Conservation (phyloP, 2,888 invertebrate genomes). For the Athripsodes cinereus region DNA sequence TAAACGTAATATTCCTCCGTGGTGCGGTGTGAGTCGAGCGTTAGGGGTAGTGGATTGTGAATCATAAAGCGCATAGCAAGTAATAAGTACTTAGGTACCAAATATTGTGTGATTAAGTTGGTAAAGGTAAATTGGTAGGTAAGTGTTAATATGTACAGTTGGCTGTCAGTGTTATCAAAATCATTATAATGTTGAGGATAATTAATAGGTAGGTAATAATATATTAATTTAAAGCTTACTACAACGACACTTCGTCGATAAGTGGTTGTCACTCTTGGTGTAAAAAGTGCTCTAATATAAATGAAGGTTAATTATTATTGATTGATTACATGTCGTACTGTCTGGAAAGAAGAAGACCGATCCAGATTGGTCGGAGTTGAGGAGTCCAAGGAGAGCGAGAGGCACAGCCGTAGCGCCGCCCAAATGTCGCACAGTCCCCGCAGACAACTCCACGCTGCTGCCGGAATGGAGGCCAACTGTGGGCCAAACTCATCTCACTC, state of each 20-base stretch:
- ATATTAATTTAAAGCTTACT: background rate
- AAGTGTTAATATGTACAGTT: too few species aligned
- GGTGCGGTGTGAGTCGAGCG: too few species aligned
- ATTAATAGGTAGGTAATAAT: too few species aligned
- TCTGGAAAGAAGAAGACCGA: slow-evolving; percentile 28
- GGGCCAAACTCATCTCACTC: slow-evolving; percentile 15
- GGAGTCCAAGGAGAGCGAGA: slow-evolving; percentile 42
- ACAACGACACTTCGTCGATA: background rate
- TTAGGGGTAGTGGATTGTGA: too few species aligned
- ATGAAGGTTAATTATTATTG: too few species aligned
- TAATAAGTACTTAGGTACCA: too few species aligned
- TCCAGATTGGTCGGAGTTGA: slow-evolving; percentile 32
- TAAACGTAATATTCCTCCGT: too few species aligned
- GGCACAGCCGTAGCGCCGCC: slow-evolving; percentile 40
- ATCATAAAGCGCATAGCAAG: too few species aligned
- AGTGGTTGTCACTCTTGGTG: background rate
- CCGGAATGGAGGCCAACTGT: slow-evolving; percentile 21
- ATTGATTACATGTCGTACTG: slow-evolving; percentile 22
- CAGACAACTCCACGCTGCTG: slow-evolving; percentile 21
- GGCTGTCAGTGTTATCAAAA: too few species aligned
- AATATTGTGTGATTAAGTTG: too few species aligned
- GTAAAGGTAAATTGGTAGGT: too few species aligned
- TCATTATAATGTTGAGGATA: too few species aligned
- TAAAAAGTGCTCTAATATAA: background rate
- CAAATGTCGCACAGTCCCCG: slow-evolving; percentile 28